Base-by-base conservation (phyloP, 2,797 vertebrate genomes). In the Sparidentex hasta region DNA sequence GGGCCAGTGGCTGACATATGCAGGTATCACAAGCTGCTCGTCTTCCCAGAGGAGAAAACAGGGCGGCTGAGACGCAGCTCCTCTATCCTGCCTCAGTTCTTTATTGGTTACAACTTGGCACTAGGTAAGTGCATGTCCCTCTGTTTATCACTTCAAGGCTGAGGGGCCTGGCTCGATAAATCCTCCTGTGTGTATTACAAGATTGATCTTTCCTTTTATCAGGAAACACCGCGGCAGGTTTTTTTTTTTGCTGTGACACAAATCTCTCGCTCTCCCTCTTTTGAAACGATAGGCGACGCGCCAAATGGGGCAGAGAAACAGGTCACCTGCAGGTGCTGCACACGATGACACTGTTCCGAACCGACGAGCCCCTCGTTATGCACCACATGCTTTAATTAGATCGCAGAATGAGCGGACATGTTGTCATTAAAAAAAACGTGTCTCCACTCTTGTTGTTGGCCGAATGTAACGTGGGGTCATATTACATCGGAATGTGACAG, bases 271-370 rank as follows among this genome's bases (percentile, higher is more conserved):
- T 78, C 76, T 63, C 14, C 4, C 16, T 66, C 56, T 33, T 80
- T 56, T 9, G 8, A 77, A 70, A 75, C 20, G 41, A 66, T 44
- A 33, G 71, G 62, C 54, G 0, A 63, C 13, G 3, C 50, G 77
- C 87, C 84, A 85, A 89, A 82, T 80, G 76, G 85, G 67, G 78
- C 83, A 84, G 74, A 76, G 81, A 87, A 82, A 46, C 46, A 58
- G 84, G 84, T 83, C 86, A 84, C 74, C 75, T 65, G 76, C 78
- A 82, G 81, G 81, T 83, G 70, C 55, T 65, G 51, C 68, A 12
- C 82, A 20, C 54, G 68, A 83, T 65, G 69, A 25, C 64, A 61
- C 11, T 5, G 52, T 69, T 88, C 71, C 74, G 76, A 72, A 51
- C 44, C 20, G 66, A 54, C 1, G 16, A 82, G 57, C 17, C 13